Evolutionary conservation across 2,888 invertebrate genomes (phyloP), one percentile per base, ranked within the genome.

Genomic region (Mimas tiliae): DNA sequence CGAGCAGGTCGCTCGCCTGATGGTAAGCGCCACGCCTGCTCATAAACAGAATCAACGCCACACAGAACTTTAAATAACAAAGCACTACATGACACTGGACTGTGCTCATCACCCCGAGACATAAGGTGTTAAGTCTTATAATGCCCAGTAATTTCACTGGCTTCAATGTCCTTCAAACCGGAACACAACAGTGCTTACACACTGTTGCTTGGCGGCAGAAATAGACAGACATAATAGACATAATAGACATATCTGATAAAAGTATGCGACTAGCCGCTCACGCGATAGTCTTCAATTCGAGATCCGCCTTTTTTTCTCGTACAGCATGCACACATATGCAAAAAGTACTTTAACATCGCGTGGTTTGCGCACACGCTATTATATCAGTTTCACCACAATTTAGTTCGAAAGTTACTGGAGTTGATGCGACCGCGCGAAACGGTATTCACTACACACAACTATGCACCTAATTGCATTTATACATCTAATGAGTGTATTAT

Each of bases 341-440:
- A 58, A 48, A 63, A 51, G 45, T 34, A 63, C 53, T 66, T 68
- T 70, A 77, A 65, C 72, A 82, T 86, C 81, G 85, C 84, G 86
- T 88, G 86, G 83, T 64, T 68, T 71, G 72, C 69, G 64, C 70
- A 68, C 68, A 67, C 77, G 75, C 80, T 82, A 85, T 88, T 87
- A 84, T 85, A 85, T 87, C 82, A 84, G 82, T 90, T 93, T 91
- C 90, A 86, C 89, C 83, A 81, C 83, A 83, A 85, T 87, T 89
- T 89, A 79, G 83, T 80, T 89, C 79, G 90, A 92, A 92, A 91
- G 91, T 87, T 77, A 78, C 69, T 68, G 72, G 79, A 76, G 70
- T 73, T 69, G 72, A 78, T 73, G 81, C 89, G 86, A 80, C 89
- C 91, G 86, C 84, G 89, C 88, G 89, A 81, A 83, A 87, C 91